Evolutionary conservation across 2,113 vertebrate species (phyloP).

Genomic region (Lucifuga dentata): DNA sequence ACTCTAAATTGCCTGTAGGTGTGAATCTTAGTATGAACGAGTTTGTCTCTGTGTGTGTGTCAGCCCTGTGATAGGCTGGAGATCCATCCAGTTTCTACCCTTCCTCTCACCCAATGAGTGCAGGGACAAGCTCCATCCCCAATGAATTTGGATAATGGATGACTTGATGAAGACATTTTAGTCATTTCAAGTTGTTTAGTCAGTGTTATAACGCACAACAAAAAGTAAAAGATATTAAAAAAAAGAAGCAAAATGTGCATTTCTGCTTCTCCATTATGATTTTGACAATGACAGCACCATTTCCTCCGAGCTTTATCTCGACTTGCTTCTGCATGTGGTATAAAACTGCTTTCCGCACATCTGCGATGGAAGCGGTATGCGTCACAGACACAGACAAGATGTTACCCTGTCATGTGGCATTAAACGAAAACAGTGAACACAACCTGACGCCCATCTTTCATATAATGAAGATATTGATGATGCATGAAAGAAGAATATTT

Average conservation of each 20-base stretch:
- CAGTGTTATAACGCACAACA: neutral
- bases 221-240: conserved; percentile 7
- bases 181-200: conserved; percentile 8
- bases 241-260: neutral
- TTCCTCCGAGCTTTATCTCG: conserved; percentile 30
- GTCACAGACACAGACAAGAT: conserved; percentile 74
- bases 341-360: conserved; percentile 65
- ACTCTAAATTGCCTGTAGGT: too few relatives aligned
- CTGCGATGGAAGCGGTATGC: conserved; percentile 71
- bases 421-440: conserved; percentile 70
- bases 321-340: conserved; percentile 28
- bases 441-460: conserved; percentile 80
- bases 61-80: too few relatives aligned
- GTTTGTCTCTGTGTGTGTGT: too few relatives aligned
- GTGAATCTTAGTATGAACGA: too few relatives aligned
- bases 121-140: too few relatives aligned
- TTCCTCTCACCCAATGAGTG: too few relatives aligned
- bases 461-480: conserved; percentile 85
- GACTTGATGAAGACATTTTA: too few relatives aligned
- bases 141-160: too few relatives aligned
- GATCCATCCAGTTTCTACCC: too few relatives aligned
- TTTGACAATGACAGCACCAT: conserved; percentile 26
- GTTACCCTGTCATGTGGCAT: conserved; percentile 79
- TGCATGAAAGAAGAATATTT: conserved; percentile 83
- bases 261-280: conserved; percentile 28